These are phyloP conservation scores for Brachystomella parvula DNA, from an alignment of 1,140 invertebrate genomes.

Conservation along the genomic window DNA sequence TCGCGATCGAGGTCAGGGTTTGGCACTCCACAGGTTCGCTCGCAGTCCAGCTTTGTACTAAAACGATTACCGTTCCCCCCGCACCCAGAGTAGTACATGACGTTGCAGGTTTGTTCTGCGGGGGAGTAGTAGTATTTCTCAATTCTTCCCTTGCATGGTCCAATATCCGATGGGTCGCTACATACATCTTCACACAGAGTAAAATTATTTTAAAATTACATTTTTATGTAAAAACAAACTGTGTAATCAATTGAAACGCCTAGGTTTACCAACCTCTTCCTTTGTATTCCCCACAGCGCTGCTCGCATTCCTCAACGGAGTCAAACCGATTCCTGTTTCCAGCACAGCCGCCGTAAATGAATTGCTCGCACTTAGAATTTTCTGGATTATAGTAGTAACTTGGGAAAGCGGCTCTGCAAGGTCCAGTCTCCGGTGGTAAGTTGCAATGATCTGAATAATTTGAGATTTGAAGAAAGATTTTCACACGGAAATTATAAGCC, in stretches of 20 bases:
- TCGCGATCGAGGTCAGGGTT: background rate
- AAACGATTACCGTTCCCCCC: slow-evolving; percentile 85
- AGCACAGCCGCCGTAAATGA: slow-evolving; percentile 52
- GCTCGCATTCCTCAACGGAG: slow-evolving; percentile 43
- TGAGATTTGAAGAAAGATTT: background rate
- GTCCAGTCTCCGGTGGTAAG: slow-evolving; percentile 18
- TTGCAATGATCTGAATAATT: slow-evolving; percentile 10
- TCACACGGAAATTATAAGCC: background rate
- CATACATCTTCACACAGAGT: slow-evolving; percentile 14
- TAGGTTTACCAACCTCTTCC: no score
- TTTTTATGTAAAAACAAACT: background rate
- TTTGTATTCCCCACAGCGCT: slow-evolving; percentile 18
- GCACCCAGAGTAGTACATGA: slow-evolving; percentile 76
- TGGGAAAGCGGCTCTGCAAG: slow-evolving; percentile 41
- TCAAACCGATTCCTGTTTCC: slow-evolving; percentile 52
- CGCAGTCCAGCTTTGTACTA: slow-evolving; percentile 65
- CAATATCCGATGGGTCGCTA: slow-evolving; percentile 13
- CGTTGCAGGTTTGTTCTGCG: slow-evolving; percentile 49
- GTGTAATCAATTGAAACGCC: no score
- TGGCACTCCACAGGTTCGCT: slow-evolving; percentile 54
- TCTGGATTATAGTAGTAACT: slow-evolving; percentile 49
- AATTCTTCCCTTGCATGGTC: slow-evolving; percentile 40
- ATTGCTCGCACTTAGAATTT: slow-evolving; percentile 46
- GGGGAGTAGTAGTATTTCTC: slow-evolving; percentile 49
- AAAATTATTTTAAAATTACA: background rate